Evolutionary conservation across 2,113 vertebrate species (phyloP), one percentile per base, ranked within the genome.

Genomic region (Centrocercus urophasianus): DNA sequence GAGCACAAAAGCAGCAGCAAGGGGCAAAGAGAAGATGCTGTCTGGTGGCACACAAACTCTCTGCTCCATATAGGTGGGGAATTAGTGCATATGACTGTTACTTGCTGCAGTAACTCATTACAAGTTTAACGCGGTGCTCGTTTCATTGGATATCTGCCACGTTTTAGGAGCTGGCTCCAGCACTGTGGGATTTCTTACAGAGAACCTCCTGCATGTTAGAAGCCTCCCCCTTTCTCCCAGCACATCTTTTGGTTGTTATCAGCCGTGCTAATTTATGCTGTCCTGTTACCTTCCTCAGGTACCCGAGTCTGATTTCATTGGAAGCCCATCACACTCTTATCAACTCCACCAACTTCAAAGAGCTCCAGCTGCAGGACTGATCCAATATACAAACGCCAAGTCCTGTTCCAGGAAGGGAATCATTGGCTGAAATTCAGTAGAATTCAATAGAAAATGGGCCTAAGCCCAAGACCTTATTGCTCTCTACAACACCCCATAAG

Each of bases 341-440:
- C 95, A 81, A 38, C 85, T 72, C 40, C 61, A 43, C 0, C 0
- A 52, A 8, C 96, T 89, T 95, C 91, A 93, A 95, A 90, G 27
- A 72, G 69, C 61, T 88, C 94, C 94, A 96, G 85, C 83, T 61
- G 36, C 0, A 0, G 72, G 83, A 86, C 36, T 81, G 93, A 95
- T 88, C 75, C 95, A 89, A 60, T 40, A 82, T 2, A 5, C 56
- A 88, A 93, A 88, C 13, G 40, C 43, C 82, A 93, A 83, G 25
- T 69, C 43, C 63, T 80, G 81, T 65, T 94, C 76, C 88, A 95
- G 36, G 57, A 95, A 94, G 91, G 73, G 91, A 95, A 90, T 78
- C 87, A 93, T 83, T 76, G 57, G 59, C 71, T 94, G 63, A 78
- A 95, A 93, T 89, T 38, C 38, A 38, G 38, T 38, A 38, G 38